Evolutionary conservation across 2,113 vertebrate genomes (phyloP).

Genomic region (Genyomyrus donnyi): DNA sequence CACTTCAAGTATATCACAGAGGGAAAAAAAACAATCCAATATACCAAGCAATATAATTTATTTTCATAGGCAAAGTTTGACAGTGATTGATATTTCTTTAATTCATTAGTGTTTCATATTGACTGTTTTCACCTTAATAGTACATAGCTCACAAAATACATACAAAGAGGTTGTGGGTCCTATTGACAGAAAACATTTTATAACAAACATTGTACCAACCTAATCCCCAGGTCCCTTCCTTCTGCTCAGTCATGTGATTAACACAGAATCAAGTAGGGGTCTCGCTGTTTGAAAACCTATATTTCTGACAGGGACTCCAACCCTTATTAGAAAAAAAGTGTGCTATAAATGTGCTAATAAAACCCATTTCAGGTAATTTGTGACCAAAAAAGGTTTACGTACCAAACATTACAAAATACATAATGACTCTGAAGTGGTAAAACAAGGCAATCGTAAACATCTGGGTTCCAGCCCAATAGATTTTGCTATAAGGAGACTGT

Average conservation of each 20-base stretch:
- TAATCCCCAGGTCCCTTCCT: background rate
- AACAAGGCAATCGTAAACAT: background rate
- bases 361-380: background rate
- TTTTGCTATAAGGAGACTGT: background rate
- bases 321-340: background rate
- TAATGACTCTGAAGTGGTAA: background rate
- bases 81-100: background rate
- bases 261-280: background rate
- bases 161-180: background rate
- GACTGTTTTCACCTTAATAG: background rate
- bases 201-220: background rate
- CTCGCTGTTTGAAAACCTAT: background rate
- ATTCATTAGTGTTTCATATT: background rate
- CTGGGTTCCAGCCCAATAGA: conserved; percentile 16
- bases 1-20: background rate
- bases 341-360: background rate
- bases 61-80: background rate
- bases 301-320: background rate
- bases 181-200: background rate
- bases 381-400: background rate
- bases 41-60: background rate
- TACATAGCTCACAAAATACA: background rate
- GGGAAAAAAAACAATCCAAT: background rate
- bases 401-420: background rate
- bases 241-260: background rate